Evolutionary conservation across 1,140 invertebrate species (phyloP).

Genomic region (Ceratina japonica): DNA sequence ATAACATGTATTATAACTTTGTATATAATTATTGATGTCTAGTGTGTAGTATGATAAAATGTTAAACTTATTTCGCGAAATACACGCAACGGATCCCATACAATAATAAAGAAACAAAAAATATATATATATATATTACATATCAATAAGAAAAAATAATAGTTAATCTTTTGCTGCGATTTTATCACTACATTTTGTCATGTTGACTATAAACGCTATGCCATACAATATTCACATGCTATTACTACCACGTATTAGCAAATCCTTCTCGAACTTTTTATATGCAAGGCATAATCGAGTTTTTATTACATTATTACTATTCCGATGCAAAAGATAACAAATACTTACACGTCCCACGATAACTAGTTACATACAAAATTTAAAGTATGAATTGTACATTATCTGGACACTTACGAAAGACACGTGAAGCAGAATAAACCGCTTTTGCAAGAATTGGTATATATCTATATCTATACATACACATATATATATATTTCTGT

Average conservation of each 20-base stretch:
- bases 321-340: not conserved
- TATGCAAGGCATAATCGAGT: not conserved
- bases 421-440: not conserved
- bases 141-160: not conserved
- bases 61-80: slow-evolving; percentile 26
- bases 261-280: not conserved
- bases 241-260: not conserved
- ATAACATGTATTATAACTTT: slow-evolving; percentile 21
- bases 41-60: slow-evolving; percentile 12
- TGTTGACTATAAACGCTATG: not conserved
- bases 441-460: slow-evolving; percentile 1
- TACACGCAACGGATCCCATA: not conserved
- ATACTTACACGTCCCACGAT: not conserved
- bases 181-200: not conserved
- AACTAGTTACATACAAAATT: slow-evolving; percentile 30
- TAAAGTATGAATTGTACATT: not conserved
- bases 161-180: not conserved
- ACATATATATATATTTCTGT: not conserved
- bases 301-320: slow-evolving; percentile 2
- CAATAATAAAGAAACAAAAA: not conserved
- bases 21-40: slow-evolving; percentile 24
- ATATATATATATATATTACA: slow-evolving; percentile 17
- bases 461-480: not conserved
- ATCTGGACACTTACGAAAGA: slow-evolving; percentile 2
- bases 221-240: not conserved